phyloP scores from a whole-genome alignment of 2,888 invertebrate species.

The Cephus nigrinus region DNA sequence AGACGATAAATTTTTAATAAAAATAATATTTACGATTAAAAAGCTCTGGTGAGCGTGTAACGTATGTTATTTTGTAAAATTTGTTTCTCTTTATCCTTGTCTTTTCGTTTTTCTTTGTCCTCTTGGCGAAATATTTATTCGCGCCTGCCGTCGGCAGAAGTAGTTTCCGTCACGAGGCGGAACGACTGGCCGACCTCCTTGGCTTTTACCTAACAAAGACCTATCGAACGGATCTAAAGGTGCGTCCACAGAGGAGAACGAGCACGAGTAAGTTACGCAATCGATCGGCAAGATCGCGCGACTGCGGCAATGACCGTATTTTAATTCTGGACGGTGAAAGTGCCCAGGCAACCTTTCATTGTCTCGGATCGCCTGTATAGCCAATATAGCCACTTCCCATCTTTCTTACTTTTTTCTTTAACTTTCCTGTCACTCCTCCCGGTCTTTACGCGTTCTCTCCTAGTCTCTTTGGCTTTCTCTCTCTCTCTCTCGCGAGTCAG shows the following conservation, averaged over 20 bases:
- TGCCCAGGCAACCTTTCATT: constrained; percentile 11
- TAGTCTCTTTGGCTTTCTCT: not conserved
- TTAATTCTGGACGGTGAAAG: constrained; percentile 13
- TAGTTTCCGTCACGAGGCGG: not conserved
- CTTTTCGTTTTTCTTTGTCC: not conserved
- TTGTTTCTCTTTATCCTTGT: too few species aligned
- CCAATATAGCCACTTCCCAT: not conserved
- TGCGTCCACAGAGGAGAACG: not conserved
- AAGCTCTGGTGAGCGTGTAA: too few species aligned
- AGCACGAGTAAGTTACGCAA: not conserved
- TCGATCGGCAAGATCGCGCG: constrained; percentile 8
- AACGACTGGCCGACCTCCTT: not conserved
- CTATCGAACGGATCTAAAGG: not conserved
- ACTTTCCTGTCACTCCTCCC: not conserved
- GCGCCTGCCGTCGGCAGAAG: not conserved
- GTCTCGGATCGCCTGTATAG: not conserved
- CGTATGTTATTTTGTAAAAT: not conserved
- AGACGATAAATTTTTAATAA: not conserved
- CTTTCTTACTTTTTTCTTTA: not conserved
- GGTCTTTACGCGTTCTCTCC: not conserved
- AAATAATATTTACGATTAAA: not conserved
- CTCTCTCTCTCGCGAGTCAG: too few species aligned
- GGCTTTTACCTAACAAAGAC: not conserved
- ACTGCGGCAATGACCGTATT: constrained; percentile 15
- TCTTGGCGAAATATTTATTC: not conserved